phyloP scores from a whole-genome alignment of 1,140 invertebrate species.

The Heliothis subflexa region DNA sequence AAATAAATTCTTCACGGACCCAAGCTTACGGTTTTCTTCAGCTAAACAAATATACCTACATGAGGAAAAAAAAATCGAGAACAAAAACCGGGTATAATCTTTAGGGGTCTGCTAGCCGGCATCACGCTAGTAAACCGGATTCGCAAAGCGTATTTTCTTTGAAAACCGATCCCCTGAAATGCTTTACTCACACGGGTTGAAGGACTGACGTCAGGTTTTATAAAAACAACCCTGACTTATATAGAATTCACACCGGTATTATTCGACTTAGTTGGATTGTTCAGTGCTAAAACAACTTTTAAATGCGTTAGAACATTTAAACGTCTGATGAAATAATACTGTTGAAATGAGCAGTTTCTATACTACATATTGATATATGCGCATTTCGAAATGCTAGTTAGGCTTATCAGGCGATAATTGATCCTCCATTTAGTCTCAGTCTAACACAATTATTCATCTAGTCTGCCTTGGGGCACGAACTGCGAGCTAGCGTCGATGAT shows the following conservation, averaged over 20 bases:
- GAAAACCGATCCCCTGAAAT: conserved; percentile 59
- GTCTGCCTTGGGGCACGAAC: not conserved
- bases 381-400: not conserved
- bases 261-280: not conserved
- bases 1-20: conserved; percentile 26
- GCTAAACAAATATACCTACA: conserved; percentile 23
- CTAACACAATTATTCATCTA: not conserved
- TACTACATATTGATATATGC: not conserved
- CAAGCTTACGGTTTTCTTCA: conserved; percentile 15
- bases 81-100: conserved; percentile 51
- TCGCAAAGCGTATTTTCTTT: conserved; percentile 64
- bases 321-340: not conserved
- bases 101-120: conserved; percentile 44
- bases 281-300: not conserved
- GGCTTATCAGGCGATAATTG: not conserved
- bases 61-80: conserved; percentile 45
- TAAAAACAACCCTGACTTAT: conserved; percentile 51
- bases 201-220: conserved; percentile 48
- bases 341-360: not conserved
- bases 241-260: conserved; percentile 21
- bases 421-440: conserved; percentile 4
- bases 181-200: conserved; percentile 49
- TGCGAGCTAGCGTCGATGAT: not conserved
- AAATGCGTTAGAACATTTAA: not conserved
- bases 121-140: conserved; percentile 51